phyloP scores from a whole-genome alignment of 2,113 vertebrate genomes.

The Echinops telfairi region DNA sequence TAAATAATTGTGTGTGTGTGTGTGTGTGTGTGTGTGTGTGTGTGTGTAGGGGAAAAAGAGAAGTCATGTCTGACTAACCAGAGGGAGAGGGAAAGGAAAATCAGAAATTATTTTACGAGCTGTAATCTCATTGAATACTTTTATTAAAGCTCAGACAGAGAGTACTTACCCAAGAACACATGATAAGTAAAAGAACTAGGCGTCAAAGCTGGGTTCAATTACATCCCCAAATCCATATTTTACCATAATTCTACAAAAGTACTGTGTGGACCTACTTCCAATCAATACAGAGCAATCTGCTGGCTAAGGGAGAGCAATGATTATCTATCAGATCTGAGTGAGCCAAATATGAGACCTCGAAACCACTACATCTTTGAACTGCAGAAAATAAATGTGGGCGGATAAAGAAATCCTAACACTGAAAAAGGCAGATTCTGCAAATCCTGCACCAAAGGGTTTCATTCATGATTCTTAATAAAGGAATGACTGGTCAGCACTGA shows the following conservation, averaged over 20 bases:
- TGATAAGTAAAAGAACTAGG: background rate
- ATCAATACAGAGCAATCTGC: background rate
- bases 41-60: background rate
- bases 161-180: background rate
- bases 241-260: background rate
- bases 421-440: background rate
- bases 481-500: background rate
- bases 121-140: background rate
- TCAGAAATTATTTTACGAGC: background rate
- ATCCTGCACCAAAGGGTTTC: background rate
- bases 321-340: background rate
- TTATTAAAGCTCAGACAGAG: background rate
- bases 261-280: conserved; percentile 18
- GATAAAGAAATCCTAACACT: background rate
- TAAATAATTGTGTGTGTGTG: background rate
- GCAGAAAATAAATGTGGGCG: background rate
- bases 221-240: background rate
- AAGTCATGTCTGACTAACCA: background rate
- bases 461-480: background rate
- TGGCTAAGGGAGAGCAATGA: background rate
- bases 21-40: background rate
- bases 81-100: conserved; percentile 34
- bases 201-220: background rate
- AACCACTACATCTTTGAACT: background rate
- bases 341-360: background rate